These are phyloP conservation scores for Epistrophella euchroma DNA, from an alignment of 2,888 invertebrate genomes.

Conservation along the genomic window DNA sequence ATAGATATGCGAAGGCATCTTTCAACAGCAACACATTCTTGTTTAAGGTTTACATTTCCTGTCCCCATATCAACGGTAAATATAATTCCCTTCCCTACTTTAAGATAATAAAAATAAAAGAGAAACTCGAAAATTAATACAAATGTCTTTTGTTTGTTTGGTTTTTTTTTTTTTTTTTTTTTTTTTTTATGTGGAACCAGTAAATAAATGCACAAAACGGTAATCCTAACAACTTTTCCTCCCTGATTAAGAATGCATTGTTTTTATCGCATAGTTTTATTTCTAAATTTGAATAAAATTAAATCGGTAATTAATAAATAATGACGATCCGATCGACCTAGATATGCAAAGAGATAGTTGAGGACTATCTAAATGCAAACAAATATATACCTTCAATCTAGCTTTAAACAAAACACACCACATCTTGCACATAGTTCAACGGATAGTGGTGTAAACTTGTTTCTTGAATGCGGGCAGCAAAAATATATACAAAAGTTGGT, in stretches of 20 bases:
- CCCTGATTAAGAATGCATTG: constrained; percentile 55
- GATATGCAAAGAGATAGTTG: constrained; percentile 70
- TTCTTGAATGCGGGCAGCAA: constrained; percentile 22
- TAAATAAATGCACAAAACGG: constrained; percentile 18
- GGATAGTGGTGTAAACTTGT: constrained; percentile 70
- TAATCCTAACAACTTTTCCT: constrained; percentile 63
- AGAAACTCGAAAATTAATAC: constrained; percentile 14
- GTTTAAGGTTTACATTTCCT: too few species aligned
- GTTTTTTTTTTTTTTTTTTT: too few species aligned
- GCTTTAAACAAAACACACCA: neutral
- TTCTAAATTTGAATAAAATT: constrained; percentile 60
- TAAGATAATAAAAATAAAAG: constrained; percentile 3
- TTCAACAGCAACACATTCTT: too few species aligned
- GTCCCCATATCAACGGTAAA: too few species aligned
- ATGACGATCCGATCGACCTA: constrained; percentile 70
- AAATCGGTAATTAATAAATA: constrained; percentile 67
- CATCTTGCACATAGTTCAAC: constrained; percentile 22
- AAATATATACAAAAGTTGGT: constrained; percentile 33
- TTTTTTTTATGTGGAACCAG: neutral
- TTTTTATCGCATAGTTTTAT: constrained; percentile 30
- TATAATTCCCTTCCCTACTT: neutral
- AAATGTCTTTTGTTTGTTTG: constrained; percentile 3
- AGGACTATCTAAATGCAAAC: constrained; percentile 36
- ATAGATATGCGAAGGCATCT: too few species aligned
- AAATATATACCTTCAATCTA: neutral